phyloP scores from a whole-genome alignment of 2,113 vertebrate species.

The Ciconia boyciana region DNA sequence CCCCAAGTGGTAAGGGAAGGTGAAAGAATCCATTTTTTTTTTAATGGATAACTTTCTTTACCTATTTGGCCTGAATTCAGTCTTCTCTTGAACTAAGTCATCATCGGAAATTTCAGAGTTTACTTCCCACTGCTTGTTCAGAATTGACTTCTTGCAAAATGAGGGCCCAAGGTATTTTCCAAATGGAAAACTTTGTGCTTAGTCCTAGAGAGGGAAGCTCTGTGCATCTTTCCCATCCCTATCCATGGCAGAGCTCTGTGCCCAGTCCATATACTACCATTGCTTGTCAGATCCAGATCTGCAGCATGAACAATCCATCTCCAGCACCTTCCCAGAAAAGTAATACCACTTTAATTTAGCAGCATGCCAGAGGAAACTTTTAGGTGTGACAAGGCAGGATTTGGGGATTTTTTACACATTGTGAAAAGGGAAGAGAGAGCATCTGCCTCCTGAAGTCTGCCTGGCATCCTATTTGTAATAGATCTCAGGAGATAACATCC shows the following conservation, averaged over 20 bases:
- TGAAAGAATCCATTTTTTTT: background rate
- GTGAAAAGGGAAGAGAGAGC: background rate
- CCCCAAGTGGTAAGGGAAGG: background rate
- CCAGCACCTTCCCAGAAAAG: background rate
- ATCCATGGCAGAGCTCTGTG: background rate
- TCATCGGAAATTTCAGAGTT: background rate
- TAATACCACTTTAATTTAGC: background rate
- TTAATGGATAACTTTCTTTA: background rate
- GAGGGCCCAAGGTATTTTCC: background rate
- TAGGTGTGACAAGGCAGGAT: background rate
- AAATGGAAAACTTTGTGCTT: background rate
- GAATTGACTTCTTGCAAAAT: background rate
- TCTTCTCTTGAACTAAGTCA: background rate
- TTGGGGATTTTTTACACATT: background rate
- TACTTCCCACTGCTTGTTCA: background rate
- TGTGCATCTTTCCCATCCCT: background rate
- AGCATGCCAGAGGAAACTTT: background rate
- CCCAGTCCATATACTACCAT: background rate
- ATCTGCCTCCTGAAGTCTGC: background rate
- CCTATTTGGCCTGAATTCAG: background rate
- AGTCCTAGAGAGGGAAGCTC: background rate
- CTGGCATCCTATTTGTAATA: background rate
- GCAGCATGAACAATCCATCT: background rate
- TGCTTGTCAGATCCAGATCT: background rate
- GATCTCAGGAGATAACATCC: background rate